Base-by-base conservation (phyloP, 2,888 invertebrate genomes). In the Cremastinae sp. region DNA sequence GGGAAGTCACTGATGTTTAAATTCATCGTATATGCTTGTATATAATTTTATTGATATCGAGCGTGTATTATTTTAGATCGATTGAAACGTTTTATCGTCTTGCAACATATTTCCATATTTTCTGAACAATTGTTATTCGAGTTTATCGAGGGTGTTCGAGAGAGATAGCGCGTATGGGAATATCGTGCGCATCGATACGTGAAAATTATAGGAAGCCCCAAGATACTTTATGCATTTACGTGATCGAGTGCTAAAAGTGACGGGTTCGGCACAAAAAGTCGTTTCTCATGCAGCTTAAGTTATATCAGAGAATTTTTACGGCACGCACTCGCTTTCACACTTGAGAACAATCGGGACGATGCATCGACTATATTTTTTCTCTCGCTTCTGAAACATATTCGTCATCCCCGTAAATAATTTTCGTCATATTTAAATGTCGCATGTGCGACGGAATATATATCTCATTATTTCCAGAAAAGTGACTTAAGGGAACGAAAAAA, bases 381-480 rank as follows among this genome's bases (percentile, higher is more conserved):
- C 51, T 41, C 36, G 53, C 58, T 16, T 65, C n/a, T n/a, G n/a
- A n/a, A n/a, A 47, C 59, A 45, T 12, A 54, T 64, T 45, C 43
- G 65, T 66, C 53, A 54, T 56, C 20, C 34, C 20, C 47, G 71
- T 68, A 72, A 68, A 66, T 72, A n/a, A n/a, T n/a, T 72, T 62
- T 14, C 43, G 22, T 62, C 59, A 16, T 75, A 72, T 70, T 66
- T 75, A 61, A 43, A 20, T 53, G 49, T 56, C 56, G 47, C 75
- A 75, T 66, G 75, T 75, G 75, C 47, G 65, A n/a, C n/a, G n/a
- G n/a, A n/a, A n/a, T n/a, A n/a, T 34, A 12, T 45, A 66, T 49
- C 45, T 62, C 56, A 38, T 53, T 53, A 43, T 41, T 14, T 36
- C 14, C 58, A 59, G 54, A 18, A 49, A 34, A 9, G 43, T 28